These are phyloP conservation scores for Plecotus auritus DNA, from an alignment of 2,113 vertebrate genomes.

Conservation along the genomic window DNA sequence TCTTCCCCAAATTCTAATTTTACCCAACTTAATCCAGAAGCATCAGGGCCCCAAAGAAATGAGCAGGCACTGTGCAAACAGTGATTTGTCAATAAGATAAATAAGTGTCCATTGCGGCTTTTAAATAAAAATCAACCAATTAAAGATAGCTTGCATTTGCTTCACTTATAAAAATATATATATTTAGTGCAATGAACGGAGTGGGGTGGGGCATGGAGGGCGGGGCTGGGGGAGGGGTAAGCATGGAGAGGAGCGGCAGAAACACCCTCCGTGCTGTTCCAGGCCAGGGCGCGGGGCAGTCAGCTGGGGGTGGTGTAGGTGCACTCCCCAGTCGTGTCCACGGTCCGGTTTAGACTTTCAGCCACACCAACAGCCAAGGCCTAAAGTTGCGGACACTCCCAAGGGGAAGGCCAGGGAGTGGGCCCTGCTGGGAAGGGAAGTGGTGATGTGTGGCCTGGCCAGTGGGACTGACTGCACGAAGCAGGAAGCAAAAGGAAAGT, in stretches of 20 bases:
- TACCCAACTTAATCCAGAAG: background rate
- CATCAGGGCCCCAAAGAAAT: background rate
- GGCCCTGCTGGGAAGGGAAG: background rate
- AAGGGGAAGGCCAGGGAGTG: background rate
- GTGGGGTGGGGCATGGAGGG: background rate
- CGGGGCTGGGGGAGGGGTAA: background rate
- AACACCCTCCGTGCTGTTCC: background rate
- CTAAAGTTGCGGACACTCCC: background rate
- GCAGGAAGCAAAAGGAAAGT: background rate
- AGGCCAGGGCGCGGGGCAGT: background rate
- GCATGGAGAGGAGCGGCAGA: background rate
- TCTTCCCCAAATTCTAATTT: background rate
- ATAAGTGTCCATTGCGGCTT: background rate
- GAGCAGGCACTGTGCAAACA: background rate
- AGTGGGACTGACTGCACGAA: background rate
- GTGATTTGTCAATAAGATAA: background rate
- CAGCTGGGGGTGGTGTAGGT: background rate
- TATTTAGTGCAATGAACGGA: background rate
- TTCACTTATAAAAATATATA: background rate
- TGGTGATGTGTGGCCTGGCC: rapidly evolving
- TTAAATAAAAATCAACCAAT: background rate
- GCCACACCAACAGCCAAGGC: background rate
- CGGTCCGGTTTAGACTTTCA: background rate
- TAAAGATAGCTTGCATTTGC: background rate
- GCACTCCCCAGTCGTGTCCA: rapidly evolving